Evolutionary conservation across 2,797 vertebrate species (phyloP).

Genomic region (Echeneis naucrates): DNA sequence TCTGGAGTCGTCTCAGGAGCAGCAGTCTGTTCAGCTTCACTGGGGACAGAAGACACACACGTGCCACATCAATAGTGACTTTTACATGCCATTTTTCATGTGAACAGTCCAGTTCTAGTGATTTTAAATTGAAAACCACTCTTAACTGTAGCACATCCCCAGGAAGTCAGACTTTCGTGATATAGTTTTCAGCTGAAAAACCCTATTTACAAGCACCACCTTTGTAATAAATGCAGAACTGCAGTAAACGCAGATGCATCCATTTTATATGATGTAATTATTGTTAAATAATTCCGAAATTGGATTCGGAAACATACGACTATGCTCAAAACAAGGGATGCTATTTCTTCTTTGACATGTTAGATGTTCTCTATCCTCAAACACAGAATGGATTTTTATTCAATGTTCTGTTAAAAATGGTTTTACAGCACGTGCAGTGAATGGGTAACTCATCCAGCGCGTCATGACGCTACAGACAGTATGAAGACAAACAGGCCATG

Average conservation of each 20-base stretch:
- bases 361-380: not conserved
- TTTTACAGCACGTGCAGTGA: not conserved
- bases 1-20: constrained; percentile 92
- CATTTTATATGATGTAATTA: not conserved
- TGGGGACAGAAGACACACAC: constrained; percentile 73
- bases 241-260: not conserved
- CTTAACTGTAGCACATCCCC: not conserved
- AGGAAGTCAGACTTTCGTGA: not conserved
- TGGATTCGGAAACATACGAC: constrained; percentile 1
- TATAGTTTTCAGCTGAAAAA: constrained; percentile 4
- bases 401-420: not conserved
- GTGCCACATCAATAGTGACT: constrained; percentile 4
- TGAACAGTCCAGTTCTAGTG: not conserved
- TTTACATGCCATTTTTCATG: not conserved
- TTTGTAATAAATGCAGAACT: not conserved
- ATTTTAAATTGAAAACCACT: too few species aligned
- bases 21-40: constrained; percentile 92
- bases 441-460: not conserved
- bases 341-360: not conserved
- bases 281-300: not conserved
- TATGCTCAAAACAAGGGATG: not conserved
- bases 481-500: constrained; percentile 8
- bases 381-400: not conserved
- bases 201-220: not conserved
- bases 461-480: constrained; percentile 1